Evolutionary conservation across 2,888 invertebrate species (phyloP), one percentile per base, ranked within the genome.

Genomic region (Tipula helvola): DNA sequence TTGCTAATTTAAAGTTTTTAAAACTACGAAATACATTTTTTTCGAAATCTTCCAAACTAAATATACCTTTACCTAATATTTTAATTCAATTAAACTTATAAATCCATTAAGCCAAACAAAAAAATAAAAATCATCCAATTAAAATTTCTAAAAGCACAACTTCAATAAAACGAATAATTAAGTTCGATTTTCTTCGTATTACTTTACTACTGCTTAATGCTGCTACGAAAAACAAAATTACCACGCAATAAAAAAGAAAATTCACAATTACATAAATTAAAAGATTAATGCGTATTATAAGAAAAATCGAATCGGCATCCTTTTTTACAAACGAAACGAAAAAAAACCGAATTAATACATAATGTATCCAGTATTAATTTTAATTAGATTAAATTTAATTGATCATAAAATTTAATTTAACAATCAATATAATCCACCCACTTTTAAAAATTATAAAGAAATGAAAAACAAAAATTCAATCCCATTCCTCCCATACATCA

Each of bases 401-500:
- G 71, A 71, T 71, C 71, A 71, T 71, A 71, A 71, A 71, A 71
- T 71, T 71, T 71, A 71, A 71, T 71, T 71, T 71, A 71, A 71
- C 71, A 71, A 71, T 71, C 71, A 71, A 71, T 71, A 71, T 71
- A 71, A 71, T 71, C 71, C 71, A 28, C 71, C 71, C 71, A 71
- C 71, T 71, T 71, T 71, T 28, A 71, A 71, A 52, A 12, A 28
- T 28, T 28, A 71, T 28, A 71, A 28, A 71, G 28, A 71, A 52
- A 52, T 28, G 0, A 57, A 57, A 28, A 28, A 28, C 28, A 28
- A 28, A 28, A 28, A 28, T 28, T 28, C 28, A 1, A 28, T 28
- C 2, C 28, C 28, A 1, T 2, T 28, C 57, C 57, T 7, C 57
- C 57, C 28, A 28, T 28, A 57, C 18, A 57, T 57, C 57, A 18